phyloP scores from a whole-genome alignment of 1,140 invertebrate species.

The Zaprionus vittiger region DNA sequence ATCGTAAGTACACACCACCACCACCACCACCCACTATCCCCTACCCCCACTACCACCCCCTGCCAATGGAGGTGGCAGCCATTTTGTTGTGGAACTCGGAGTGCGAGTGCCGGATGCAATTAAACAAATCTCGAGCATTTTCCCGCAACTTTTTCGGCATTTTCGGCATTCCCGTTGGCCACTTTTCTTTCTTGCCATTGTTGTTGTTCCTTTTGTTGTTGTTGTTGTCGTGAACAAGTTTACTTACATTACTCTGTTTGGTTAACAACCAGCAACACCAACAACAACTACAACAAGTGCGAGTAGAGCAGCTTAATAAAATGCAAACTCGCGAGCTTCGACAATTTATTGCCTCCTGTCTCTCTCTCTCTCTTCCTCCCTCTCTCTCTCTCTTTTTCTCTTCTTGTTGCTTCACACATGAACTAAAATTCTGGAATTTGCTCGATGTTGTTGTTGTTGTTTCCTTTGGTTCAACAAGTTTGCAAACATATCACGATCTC shows the following conservation, averaged over 20 bases:
- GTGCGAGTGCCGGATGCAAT: slow-evolving; percentile 68
- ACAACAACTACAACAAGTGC: slow-evolving; percentile 26
- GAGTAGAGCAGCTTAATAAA: slow-evolving; percentile 20
- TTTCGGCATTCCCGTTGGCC: slow-evolving; percentile 42
- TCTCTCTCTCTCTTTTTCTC: not conserved
- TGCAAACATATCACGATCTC: slow-evolving; percentile 36
- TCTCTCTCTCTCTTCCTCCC: not conserved
- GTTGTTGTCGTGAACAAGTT: slow-evolving; percentile 19
- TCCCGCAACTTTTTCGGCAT: slow-evolving; percentile 8
- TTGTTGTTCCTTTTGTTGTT: slow-evolving; percentile 6
- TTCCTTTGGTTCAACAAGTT: slow-evolving; percentile 62
- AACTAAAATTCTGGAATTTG: slow-evolving; percentile 8
- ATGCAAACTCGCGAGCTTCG: slow-evolving; percentile 53
- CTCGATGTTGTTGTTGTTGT: slow-evolving; percentile 25
- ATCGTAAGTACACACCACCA: slow-evolving; percentile 89
- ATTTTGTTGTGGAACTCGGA: slow-evolving; percentile 55
- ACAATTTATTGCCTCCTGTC: slow-evolving; percentile 61
- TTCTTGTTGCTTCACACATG: slow-evolving; percentile 6
- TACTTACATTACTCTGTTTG: slow-evolving; percentile 29
- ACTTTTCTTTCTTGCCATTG: slow-evolving; percentile 50
- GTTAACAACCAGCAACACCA: slow-evolving; percentile 53
- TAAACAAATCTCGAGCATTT: slow-evolving; percentile 80
- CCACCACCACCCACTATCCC: not conserved
- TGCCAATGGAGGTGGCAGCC: slow-evolving; percentile 38
- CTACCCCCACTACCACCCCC: not conserved